phyloP scores from a whole-genome alignment of 2,113 vertebrate genomes.

The Microtus oregoni region DNA sequence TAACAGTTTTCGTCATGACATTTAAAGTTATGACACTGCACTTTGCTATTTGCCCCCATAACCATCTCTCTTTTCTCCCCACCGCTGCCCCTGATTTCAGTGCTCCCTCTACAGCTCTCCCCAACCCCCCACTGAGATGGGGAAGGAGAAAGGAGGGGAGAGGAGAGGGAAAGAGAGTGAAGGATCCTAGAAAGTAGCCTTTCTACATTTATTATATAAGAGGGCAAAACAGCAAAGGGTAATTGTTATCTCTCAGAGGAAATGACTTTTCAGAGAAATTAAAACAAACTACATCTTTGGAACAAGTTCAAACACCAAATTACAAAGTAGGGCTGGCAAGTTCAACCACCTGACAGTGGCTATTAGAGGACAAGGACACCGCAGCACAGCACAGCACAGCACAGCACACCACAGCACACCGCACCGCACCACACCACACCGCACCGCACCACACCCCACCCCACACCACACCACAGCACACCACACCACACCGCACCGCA shows the following conservation, averaged over 20 bases:
- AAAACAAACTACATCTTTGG: constrained; percentile 5
- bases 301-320: constrained; percentile 49
- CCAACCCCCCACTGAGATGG: neutral
- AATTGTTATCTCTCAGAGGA: neutral
- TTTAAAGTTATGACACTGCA: neutral
- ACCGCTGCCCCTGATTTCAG: neutral
- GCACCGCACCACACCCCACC: too few relatives aligned
- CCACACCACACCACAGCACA: too few relatives aligned
- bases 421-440: too few relatives aligned
- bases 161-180: neutral
- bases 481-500: too few relatives aligned
- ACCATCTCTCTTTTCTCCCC: neutral
- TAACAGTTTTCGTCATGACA: neutral
- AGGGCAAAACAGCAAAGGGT: neutral
- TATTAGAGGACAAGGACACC: neutral
- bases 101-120: neutral
- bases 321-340: neutral
- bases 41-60: neutral
- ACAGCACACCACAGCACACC: too few relatives aligned
- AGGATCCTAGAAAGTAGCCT: neutral
- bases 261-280: neutral
- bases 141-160: neutral
- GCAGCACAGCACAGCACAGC: too few relatives aligned
- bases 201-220: neutral
- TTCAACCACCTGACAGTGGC: neutral